phyloP scores from a whole-genome alignment of 2,113 vertebrate genomes.

The Eudyptes chrysolophus region DNA sequence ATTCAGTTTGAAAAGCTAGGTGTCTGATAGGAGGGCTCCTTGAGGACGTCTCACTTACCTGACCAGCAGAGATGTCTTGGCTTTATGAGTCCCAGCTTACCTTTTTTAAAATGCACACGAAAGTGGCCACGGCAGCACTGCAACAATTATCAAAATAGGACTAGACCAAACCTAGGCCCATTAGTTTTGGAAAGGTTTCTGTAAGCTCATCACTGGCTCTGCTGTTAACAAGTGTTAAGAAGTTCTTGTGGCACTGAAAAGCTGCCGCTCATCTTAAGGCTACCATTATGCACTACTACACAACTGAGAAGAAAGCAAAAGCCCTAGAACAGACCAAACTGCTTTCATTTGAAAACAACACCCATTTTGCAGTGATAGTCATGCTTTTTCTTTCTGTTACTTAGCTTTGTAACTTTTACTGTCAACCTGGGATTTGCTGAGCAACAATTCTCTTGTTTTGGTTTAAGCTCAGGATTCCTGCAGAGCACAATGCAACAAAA shows the following conservation, averaged over 20 bases:
- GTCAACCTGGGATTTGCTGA: neutral
- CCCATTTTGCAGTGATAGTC: neutral
- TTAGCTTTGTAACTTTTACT: neutral
- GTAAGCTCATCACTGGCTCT: neutral
- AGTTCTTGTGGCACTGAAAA: neutral
- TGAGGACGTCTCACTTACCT: neutral
- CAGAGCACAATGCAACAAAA: neutral
- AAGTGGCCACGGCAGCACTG: neutral
- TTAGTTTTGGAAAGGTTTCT: neutral
- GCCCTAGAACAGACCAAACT: neutral
- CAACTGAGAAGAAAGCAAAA: neutral
- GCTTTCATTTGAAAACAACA: neutral
- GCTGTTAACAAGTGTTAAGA: neutral
- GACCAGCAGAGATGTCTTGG: neutral
- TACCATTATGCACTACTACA: neutral
- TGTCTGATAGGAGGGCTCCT: neutral
- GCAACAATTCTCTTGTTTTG: neutral
- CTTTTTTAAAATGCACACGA: neutral
- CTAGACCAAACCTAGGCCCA: neutral
- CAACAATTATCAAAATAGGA: neutral
- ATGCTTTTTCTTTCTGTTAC: neutral
- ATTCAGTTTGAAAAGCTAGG: neutral
- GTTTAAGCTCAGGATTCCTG: neutral
- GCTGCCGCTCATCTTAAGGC: neutral
- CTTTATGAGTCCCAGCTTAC: neutral